phyloP scores from a whole-genome alignment of 2,797 vertebrate species.

The Sphaeramia orbicularis region DNA sequence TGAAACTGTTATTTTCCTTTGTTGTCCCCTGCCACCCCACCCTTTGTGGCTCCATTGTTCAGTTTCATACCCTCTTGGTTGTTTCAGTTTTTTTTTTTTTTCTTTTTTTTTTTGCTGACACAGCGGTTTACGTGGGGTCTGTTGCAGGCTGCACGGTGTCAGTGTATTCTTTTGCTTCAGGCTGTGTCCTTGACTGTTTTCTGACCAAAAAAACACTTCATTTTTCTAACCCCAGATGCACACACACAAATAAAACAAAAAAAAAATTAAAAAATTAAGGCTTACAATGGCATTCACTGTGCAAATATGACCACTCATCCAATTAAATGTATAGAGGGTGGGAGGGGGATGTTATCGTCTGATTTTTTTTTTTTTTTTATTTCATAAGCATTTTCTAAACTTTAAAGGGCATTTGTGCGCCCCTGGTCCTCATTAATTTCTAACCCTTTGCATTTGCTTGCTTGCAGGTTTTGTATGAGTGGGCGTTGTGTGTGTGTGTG shows the following conservation, averaged over 20 bases:
- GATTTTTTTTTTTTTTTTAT: too few relatives aligned
- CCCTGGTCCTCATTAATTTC: conserved; percentile 61
- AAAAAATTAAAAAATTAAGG: too few relatives aligned
- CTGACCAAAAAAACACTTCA: conserved; percentile 26
- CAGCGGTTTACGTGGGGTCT: conserved; percentile 30
- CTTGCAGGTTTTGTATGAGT: conserved; percentile 62
- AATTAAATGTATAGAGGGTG: conserved; percentile 21
- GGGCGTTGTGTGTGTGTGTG: conserved; percentile 8
- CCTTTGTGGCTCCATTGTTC: conserved; percentile 28
- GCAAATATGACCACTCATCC: conserved; percentile 14
- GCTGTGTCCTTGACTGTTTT: conserved; percentile 56
- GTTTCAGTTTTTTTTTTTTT: too few relatives aligned
- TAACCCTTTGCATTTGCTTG: conserved; percentile 56
- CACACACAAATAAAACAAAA: too few relatives aligned
- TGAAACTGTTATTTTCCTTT: conserved; percentile 14
- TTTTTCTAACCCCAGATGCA: conserved; percentile 3
- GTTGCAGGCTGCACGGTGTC: conserved; percentile 36
- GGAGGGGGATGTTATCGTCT: conserved; percentile 1
- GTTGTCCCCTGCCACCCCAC: conserved; percentile 6
- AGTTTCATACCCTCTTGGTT: conserved; percentile 16
- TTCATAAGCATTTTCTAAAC: conserved; percentile 56
- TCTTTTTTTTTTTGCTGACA: conserved; percentile 61
- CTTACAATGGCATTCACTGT: conserved; percentile 4
- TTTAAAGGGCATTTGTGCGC: conserved; percentile 63
- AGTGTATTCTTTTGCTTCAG: conserved; percentile 36